Conservation (phyloP, 2,113 vertebrate genomes). For the Elephas maximus region DNA sequence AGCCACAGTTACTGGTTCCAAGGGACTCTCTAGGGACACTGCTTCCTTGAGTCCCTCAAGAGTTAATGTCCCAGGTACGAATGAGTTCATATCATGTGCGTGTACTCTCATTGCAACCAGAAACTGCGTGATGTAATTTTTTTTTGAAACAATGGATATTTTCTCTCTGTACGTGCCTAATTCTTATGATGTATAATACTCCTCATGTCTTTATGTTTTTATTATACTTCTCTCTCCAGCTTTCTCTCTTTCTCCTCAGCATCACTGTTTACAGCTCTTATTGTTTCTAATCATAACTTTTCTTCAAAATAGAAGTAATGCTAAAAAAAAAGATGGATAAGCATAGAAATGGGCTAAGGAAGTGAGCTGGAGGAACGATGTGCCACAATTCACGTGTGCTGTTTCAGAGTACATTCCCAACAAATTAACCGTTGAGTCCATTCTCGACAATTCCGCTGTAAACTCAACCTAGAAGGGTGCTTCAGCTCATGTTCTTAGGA, state of each 20-base stretch:
- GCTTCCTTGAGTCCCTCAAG: no score
- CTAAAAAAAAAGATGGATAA: not conserved
- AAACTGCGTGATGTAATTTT: not conserved
- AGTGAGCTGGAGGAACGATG: not conserved
- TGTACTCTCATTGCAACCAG: not conserved
- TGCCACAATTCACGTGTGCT: not conserved
- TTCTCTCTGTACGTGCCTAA: not conserved
- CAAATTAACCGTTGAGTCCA: no score
- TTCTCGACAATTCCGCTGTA: not conserved
- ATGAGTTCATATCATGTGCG: not conserved
- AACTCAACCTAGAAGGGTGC: no score
- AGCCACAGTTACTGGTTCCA: accelerated
- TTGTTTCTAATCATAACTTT: not conserved
- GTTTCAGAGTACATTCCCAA: no score
- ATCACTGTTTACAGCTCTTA: not conserved
- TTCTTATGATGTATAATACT: not conserved
- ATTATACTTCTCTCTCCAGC: not conserved
- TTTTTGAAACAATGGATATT: not conserved
- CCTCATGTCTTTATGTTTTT: not conserved
- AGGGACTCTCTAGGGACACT: accelerated
- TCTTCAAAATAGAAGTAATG: not conserved
- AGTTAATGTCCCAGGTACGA: no score
- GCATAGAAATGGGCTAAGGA: not conserved
- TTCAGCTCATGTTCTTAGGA: not conserved
- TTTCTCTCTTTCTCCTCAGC: not conserved